A percentile compares a stretch with the other conserved stretches of the same genome.
Conservation (phyloP, 2,888 invertebrate species). For the Conomelus anceps region DNA sequence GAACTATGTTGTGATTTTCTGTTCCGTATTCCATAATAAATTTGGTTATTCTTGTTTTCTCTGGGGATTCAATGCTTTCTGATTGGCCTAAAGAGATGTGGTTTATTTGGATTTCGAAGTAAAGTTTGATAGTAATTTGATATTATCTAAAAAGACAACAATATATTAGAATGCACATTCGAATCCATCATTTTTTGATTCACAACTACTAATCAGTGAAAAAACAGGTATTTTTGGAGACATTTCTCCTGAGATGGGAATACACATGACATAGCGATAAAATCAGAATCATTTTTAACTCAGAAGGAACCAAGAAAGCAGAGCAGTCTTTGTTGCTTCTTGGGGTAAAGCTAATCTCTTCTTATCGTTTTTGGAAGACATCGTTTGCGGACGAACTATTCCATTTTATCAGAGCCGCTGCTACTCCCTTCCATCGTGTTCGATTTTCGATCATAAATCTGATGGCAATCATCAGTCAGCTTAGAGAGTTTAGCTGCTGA, state of each 20-base stretch:
- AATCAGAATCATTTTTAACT: background rate
- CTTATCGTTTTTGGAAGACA: background rate
- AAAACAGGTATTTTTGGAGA: background rate
- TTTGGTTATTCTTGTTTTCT: too few species aligned
- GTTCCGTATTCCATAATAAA: too few species aligned
- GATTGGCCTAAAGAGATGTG: background rate
- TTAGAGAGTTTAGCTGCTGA: background rate
- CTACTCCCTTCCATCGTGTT: background rate
- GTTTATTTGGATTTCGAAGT: too few species aligned
- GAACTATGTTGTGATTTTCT: too few species aligned
- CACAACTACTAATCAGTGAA: background rate
- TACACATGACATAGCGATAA: background rate
- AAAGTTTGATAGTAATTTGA: too few species aligned
- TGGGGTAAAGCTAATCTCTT: background rate
- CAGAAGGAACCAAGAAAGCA: background rate
- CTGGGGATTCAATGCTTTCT: background rate
- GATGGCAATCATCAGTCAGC: background rate
- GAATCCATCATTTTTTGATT: background rate
- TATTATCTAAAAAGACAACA: too few species aligned
- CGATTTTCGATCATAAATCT: background rate
- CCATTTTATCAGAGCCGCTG: background rate
- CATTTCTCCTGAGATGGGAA: background rate
- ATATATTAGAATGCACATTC: background rate
- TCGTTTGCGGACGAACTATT: background rate
- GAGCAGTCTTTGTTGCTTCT: background rate